Evolutionary conservation across 2,888 invertebrate species (phyloP).

Genomic region (Tromatobia lineatoria): DNA sequence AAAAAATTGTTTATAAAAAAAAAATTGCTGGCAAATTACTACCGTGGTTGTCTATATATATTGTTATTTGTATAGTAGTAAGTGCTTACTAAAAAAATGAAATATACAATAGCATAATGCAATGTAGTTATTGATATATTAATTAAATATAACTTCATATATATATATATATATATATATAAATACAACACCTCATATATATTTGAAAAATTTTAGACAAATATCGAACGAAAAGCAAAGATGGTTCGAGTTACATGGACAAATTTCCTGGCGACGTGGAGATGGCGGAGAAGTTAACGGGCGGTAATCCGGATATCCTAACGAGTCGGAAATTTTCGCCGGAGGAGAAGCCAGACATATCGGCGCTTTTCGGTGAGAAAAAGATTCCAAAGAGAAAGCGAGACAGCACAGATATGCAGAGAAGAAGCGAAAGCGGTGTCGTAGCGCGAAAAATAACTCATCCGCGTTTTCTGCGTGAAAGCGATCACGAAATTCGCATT

Average conservation of each 20-base stretch:
- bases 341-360: slow-evolving; percentile 86
- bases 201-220: slow-evolving; percentile 86
- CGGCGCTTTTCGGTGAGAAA: slow-evolving; percentile 87
- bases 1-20: too few relatives aligned
- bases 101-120: too few relatives aligned
- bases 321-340: slow-evolving; percentile 87
- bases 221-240: slow-evolving; percentile 88
- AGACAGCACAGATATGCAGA: slow-evolving; percentile 75
- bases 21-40: too few relatives aligned
- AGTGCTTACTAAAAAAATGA: too few relatives aligned
- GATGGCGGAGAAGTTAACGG: slow-evolving; percentile 90
- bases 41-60: too few relatives aligned
- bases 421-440: slow-evolving; percentile 74
- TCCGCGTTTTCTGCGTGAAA: slow-evolving; percentile 85
- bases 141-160: too few relatives aligned
- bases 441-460: slow-evolving; percentile 85
- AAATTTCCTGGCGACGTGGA: slow-evolving; percentile 93
- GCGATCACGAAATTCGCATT: slow-evolving; percentile 89
- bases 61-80: too few relatives aligned
- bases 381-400: slow-evolving; percentile 84
- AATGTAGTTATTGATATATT: too few relatives aligned
- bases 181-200: too few relatives aligned
- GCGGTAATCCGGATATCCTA: slow-evolving; percentile 91
- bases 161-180: too few relatives aligned
- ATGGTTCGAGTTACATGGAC: slow-evolving; percentile 88